Conservation (phyloP, 2,797 vertebrate species). For the Ctenochaetus hawaiiensis region DNA sequence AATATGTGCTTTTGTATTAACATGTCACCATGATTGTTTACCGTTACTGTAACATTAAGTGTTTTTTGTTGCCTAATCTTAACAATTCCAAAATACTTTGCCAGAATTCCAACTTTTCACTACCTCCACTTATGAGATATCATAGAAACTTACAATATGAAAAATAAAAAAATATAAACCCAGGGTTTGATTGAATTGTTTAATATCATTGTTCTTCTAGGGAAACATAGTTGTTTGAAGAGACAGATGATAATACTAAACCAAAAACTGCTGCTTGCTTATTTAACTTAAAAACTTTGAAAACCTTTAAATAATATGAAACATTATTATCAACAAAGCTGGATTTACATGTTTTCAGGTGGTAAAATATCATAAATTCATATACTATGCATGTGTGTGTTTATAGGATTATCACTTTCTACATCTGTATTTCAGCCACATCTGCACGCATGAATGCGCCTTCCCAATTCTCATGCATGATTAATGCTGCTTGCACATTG, state of each 20-base stretch:
- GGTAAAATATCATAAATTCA: not conserved
- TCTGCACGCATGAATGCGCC: slow-evolving; percentile 24
- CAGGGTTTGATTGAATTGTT: not conserved
- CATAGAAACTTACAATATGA: not conserved
- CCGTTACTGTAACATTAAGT: no score
- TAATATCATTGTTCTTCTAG: not conserved
- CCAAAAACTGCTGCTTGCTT: no score
- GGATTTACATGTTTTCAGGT: not conserved
- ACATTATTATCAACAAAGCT: no score
- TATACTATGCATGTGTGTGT: not conserved
- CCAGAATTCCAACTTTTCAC: no score
- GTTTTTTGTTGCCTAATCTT: not conserved
- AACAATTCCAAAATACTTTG: no score
- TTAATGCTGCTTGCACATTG: slow-evolving; percentile 33
- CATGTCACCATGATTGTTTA: not conserved
- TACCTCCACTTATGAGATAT: not conserved
- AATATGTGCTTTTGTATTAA: not conserved
- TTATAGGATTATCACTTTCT: not conserved
- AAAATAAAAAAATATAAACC: not conserved
- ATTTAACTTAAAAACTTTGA: no score
- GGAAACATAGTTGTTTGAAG: not conserved
- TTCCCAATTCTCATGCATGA: slow-evolving; percentile 33
- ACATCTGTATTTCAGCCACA: slow-evolving; percentile 3
- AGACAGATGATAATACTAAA: no score
- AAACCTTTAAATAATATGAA: no score